Conservation (phyloP, 2,797 vertebrate genomes). For the Kryptolebias ocellatus region DNA sequence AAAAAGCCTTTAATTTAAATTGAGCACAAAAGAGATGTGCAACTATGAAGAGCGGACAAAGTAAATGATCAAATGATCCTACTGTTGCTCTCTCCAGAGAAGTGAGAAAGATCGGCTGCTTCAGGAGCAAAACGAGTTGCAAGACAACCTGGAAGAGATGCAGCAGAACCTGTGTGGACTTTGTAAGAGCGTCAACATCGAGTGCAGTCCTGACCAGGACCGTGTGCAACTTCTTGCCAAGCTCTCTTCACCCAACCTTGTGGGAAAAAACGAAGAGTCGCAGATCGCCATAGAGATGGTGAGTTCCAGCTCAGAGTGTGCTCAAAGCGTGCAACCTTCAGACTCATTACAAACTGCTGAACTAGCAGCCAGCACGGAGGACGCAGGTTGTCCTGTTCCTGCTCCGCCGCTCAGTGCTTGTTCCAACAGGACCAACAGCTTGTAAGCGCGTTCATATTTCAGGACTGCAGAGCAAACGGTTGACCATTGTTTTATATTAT, state of each 20-base stretch:
- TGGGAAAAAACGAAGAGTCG: conserved; percentile 56
- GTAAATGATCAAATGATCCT: background rate
- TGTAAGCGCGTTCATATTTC: conserved; percentile 33
- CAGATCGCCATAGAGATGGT: conserved; percentile 59
- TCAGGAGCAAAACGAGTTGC: conserved; percentile 88
- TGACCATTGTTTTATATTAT: conserved; percentile 45
- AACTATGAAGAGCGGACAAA: background rate
- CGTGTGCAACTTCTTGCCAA: conserved; percentile 89
- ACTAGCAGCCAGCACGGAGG: conserved; percentile 27
- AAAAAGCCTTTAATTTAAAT: background rate
- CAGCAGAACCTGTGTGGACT: conserved; percentile 90
- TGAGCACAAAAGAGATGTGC: background rate
- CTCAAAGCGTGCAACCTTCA: conserved; percentile 7
- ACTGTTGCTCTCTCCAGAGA: conserved; percentile 77
- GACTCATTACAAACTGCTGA: conserved; percentile 22
- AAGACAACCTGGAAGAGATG: conserved; percentile 88
- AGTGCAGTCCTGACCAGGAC: conserved; percentile 85
- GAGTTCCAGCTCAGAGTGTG: conserved; percentile 53
- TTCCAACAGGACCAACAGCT: conserved; percentile 83
- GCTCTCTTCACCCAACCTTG: conserved; percentile 79
- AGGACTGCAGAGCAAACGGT: conserved; percentile 5
- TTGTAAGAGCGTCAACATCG: conserved; percentile 87
- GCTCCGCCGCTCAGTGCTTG: conserved; percentile 82
- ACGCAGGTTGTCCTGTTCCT: conserved; percentile 56
- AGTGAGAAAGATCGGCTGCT: conserved; percentile 89